Percentiles rank a stretch among this genome's conserved stretches.
phyloP scores from a whole-genome alignment of 2,888 invertebrate species.

The Drosophila kuntzei region DNA sequence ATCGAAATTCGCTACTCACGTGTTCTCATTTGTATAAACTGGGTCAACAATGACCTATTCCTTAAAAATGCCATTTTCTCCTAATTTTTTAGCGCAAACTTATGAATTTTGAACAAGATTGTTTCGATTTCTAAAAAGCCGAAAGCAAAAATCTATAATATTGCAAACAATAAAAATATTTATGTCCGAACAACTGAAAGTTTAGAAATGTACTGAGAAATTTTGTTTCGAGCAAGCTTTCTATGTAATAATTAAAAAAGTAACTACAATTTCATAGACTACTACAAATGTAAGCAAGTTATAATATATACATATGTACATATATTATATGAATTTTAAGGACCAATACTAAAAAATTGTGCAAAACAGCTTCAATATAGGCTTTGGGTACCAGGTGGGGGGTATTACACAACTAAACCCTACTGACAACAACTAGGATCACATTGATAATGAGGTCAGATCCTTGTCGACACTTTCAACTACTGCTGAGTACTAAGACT shows the following conservation, averaged over 20 bases:
- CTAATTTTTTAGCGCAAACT: not conserved
- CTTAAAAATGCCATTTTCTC: constrained; percentile 3
- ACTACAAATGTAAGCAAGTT: not conserved
- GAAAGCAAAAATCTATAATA: not conserved
- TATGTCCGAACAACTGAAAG: constrained; percentile 16
- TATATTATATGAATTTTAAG: too few species aligned
- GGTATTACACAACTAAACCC: constrained; percentile 13
- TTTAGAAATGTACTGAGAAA: constrained; percentile 4
- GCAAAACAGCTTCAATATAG: not conserved
- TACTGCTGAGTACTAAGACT: constrained; percentile 7
- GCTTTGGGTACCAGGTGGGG: not conserved
- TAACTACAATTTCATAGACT: not conserved
- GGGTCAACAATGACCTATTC: not conserved
- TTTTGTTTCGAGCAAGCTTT: not conserved
- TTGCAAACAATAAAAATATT: constrained; percentile 10
- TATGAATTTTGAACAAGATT: constrained; percentile 8
- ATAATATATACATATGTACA: too few species aligned
- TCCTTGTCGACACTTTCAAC: constrained; percentile 28
- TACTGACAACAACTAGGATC: constrained; percentile 18
- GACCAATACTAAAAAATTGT: not conserved
- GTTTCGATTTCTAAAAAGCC: not conserved
- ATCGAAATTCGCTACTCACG: not conserved
- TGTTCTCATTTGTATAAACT: constrained; percentile 1
- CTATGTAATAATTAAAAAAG: not conserved
- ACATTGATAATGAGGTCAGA: constrained; percentile 34